A percentile compares a stretch with the other conserved stretches of the same genome.
phyloP scores from a whole-genome alignment of 2,888 invertebrate genomes.

The Tenthredo amoena region DNA sequence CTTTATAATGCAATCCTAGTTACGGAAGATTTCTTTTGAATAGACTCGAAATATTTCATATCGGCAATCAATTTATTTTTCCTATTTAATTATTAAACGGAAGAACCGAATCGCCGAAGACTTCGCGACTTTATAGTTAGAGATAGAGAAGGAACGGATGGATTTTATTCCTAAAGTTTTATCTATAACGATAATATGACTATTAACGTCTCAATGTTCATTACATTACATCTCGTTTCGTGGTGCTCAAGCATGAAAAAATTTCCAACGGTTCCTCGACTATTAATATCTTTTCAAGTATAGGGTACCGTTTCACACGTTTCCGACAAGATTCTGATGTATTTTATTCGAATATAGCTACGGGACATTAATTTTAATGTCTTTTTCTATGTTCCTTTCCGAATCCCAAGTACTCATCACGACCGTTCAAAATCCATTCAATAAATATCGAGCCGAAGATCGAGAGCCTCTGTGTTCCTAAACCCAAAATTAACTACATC shows the following conservation, averaged over 20 bases:
- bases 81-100: not conserved
- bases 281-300: not conserved
- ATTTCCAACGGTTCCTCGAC: constrained; percentile 17
- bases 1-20: not conserved
- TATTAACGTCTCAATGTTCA: not conserved
- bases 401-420: not conserved
- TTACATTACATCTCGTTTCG: not conserved
- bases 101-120: not conserved
- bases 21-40: not conserved
- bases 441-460: not conserved
- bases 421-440: not conserved
- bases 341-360: not conserved
- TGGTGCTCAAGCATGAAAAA: not conserved
- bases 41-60: not conserved
- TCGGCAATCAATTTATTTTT: not conserved
- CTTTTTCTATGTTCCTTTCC: not conserved
- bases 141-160: not conserved
- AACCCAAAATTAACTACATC: constrained; percentile 4
- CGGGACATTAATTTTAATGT: not conserved
- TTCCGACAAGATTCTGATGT: not conserved
- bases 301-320: constrained; percentile 17
- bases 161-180: not conserved
- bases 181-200: not conserved
- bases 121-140: not conserved
- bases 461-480: not conserved